Evolutionary conservation across 2,888 invertebrate species (phyloP), one percentile per base, ranked within the genome.

Genomic region (Drosophila pseudotalamancana): DNA sequence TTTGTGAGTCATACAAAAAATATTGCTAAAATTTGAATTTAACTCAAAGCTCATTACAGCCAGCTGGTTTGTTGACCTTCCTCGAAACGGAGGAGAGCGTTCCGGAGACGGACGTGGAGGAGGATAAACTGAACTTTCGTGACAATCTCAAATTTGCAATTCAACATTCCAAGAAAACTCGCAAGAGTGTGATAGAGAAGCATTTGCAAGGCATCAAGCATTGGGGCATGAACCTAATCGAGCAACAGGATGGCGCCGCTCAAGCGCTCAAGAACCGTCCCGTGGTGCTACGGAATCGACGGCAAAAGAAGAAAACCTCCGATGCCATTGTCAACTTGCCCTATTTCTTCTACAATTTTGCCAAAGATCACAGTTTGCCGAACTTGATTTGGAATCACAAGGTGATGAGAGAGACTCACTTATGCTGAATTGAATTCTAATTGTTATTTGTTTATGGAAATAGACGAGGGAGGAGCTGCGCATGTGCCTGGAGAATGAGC

Each of bases 311-410:
- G 77, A 91, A 91, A 66, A 89, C 85, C 14, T 79, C 84, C 0
- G 92, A 92, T 16, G 72, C 77, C 11, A 73, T 91, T 50, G 77
- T 91, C 14, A 92, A 92, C 85, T 81, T 92, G 97, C 94, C 95
- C 48, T 93, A 97, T 75, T 99, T 99, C 92, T 99, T 98, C 92
- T 97, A 97, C 92, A 96, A 97, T 92, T 99, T 99, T 92, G 95
- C 95, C 88, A 94, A 95, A 89, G 98, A 99, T 92, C 99, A 99
- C 90, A 95, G 97, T 57, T 94, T 97, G 90, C 97, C 99, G 0
- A 98, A 99, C 92, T 93, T 99, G 34, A 98, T 99, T 88, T 99
- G 99, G 99, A 99, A 99, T 91, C 98, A 98, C 89, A 98, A 98
- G 92, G 97, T 96, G 84, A 90, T 89, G 14, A 4, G 9, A 1